Base-by-base conservation (phyloP, 2,888 invertebrate genomes). In the Aphodius granarius region DNA sequence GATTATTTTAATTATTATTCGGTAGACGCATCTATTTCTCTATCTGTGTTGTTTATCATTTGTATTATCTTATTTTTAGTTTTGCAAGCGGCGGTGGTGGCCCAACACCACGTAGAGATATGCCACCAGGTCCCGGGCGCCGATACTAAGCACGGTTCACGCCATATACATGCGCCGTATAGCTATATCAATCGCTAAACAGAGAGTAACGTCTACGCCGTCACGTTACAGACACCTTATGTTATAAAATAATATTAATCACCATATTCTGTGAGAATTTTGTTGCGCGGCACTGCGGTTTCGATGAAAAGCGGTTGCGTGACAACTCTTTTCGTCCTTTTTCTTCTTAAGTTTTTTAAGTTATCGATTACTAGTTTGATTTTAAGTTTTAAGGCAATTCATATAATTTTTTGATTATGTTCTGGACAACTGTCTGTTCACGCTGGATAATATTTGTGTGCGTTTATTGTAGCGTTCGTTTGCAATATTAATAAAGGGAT, bases 121-220 rank as follows among this genome's bases (percentile, higher is more conserved):
- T 84, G 83, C 87, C 86, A 83, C 83, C 86, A 85, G 88, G 86
- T 81, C 85, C 88, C 83, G 83, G 82, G 81, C 88, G 89, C 81
- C 88, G 88, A 84, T 89, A 88, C 87, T 89, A 87, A 86, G 43
- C 43, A 43, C 43, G 43, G 43, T 43, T 23, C 13, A n/a, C n/a
- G n/a, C n/a, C n/a, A n/a, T n/a, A 43, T 3, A 6, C 13, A 43
- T 43, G 43, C 43, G 43, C 43, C 43, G 13, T 43, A 43, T 43
- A 43, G 9, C 43, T 6, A 43, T 43, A 43, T 6, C 13, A 9
- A 13, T 43, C 43, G 43, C 6, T 43, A 43, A 43, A 43, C n/a
- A n/a, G n/a, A n/a, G n/a, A n/a, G n/a, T n/a, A n/a, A n/a, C n/a
- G n/a, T n/a, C n/a, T n/a, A n/a, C n/a, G n/a, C n/a, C n/a, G n/a